Base-by-base conservation (phyloP, 2,888 invertebrate species). In the Papilio gigon region DNA sequence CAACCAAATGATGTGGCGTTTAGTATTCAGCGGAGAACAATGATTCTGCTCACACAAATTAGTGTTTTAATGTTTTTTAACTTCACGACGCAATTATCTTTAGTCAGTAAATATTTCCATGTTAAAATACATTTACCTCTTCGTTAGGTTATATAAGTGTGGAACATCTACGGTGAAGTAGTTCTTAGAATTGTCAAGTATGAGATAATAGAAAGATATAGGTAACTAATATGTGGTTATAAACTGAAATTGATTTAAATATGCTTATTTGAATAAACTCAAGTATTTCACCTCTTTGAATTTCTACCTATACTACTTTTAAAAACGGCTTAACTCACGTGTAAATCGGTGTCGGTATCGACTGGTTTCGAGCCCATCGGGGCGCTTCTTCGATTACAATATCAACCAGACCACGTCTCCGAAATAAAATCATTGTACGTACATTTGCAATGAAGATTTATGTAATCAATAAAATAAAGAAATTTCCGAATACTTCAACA, bases 21-120 rank as follows among this genome's bases (percentile, higher is more conserved):
- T 20, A 44, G 30, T 44, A 62, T 62, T n/a, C 62, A 44, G 17
- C 30, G 3, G 17, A 62, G 62, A 62, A 62, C 62, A 62, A 62
- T 62, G 12, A 44, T n/a, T 25, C 27, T 30, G 44, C 62, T 44
- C 44, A 30, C 17, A 20, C 25, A 42, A 25, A 61, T 42, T 44
- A 44, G 62, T n/a, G 4, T 30, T 35, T 59, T 59, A 33, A 59
- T 62, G 35, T 22, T 59, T 59, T 35, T 33, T 37, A 37, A 59
- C 22, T 17, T 37, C 20, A 59, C 59, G 37, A 59, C 37, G 47
- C 44, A 50, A 35, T 42, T 33, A 30, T 63, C 44, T 42, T 42
- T 6, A 42, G 22, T 22, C 17, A 25, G 40, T 37, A 50, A 35
- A 61, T 42, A 35, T 35, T 50, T 50, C 37, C 63, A 35, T 37